Conservation (phyloP, 2,888 invertebrate species). For the Zeuzera pyrina region DNA sequence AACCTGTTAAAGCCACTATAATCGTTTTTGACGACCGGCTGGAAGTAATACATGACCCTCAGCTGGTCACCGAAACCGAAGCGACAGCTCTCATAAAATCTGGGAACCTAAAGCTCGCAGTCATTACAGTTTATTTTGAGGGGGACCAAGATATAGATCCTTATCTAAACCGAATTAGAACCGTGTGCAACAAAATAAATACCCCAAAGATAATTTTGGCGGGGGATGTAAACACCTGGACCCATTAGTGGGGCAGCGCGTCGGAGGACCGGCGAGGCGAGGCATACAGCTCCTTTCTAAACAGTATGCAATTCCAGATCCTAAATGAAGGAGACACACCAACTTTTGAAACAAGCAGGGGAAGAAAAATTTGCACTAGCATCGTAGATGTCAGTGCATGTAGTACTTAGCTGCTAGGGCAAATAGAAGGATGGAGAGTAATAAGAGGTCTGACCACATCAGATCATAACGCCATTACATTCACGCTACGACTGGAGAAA, state of each 20-base stretch:
- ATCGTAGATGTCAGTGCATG: too few species aligned
- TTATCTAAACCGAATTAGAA: too few species aligned
- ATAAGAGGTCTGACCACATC: slow-evolving; percentile 11
- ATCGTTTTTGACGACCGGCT: too few species aligned
- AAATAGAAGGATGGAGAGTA: slow-evolving; percentile 14
- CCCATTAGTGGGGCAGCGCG: slow-evolving; percentile 3
- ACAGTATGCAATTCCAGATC: slow-evolving; percentile 14
- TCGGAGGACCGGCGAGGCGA: slow-evolving; percentile 14
- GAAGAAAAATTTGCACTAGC: too few species aligned
- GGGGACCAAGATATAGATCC: too few species aligned
- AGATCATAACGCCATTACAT: slow-evolving; percentile 20
- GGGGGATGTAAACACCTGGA: slow-evolving; percentile 2
- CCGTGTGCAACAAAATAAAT: too few species aligned
- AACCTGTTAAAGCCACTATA: too few species aligned
- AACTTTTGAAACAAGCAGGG: slow-evolving; percentile 11
- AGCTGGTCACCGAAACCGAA: too few species aligned
- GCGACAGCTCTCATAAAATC: too few species aligned
- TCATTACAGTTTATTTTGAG: too few species aligned
- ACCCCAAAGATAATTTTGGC: background rate
- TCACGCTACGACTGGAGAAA: slow-evolving; percentile 6
- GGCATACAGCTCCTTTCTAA: slow-evolving; percentile 9
- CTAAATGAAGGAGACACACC: slow-evolving; percentile 13
- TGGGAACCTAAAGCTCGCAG: too few species aligned
- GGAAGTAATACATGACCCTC: too few species aligned
- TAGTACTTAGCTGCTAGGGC: slow-evolving; percentile 11